A percentile compares a stretch with the other conserved stretches of the same genome.
Conservation (phyloP, 2,888 invertebrate genomes). For the Galerucella pusilla region DNA sequence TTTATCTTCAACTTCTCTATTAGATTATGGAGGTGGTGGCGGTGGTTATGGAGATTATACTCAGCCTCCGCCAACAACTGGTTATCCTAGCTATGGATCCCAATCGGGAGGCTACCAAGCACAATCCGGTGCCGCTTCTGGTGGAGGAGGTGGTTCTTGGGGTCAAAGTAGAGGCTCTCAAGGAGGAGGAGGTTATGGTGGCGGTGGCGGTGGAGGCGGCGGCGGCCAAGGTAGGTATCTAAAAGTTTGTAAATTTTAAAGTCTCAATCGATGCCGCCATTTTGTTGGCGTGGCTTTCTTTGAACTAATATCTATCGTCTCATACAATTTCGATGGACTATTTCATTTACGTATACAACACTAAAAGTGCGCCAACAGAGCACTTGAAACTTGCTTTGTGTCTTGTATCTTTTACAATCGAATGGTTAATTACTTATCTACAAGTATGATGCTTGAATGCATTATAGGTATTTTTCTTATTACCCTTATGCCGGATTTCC, state of each 20-base stretch:
- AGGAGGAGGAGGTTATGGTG: conserved; percentile 54
- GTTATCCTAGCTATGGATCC: conserved; percentile 41
- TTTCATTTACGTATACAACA: neutral
- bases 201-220: conserved; percentile 42
- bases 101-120: conserved; percentile 37
- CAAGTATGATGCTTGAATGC: no score
- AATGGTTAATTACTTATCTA: no score
- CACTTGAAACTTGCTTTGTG: no score
- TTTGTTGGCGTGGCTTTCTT: conserved; percentile 12
- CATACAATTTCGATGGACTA: neutral
- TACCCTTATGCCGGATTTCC: no score
- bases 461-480: no score
- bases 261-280: conserved; percentile 3
- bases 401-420: no score
- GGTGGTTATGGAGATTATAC: conserved; percentile 49
- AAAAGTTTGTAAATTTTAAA: neutral
- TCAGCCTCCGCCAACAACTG: conserved; percentile 49
- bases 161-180: conserved; percentile 53
- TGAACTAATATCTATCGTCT: neutral
- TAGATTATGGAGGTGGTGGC: conserved; percentile 40
- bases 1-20: neutral
- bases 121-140: conserved; percentile 26
- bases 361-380: neutral
- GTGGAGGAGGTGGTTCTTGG: conserved; percentile 48
- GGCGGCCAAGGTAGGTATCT: conserved; percentile 54